Conservation (phyloP, 2,888 invertebrate genomes). For the Pristionchus maxplancki region DNA sequence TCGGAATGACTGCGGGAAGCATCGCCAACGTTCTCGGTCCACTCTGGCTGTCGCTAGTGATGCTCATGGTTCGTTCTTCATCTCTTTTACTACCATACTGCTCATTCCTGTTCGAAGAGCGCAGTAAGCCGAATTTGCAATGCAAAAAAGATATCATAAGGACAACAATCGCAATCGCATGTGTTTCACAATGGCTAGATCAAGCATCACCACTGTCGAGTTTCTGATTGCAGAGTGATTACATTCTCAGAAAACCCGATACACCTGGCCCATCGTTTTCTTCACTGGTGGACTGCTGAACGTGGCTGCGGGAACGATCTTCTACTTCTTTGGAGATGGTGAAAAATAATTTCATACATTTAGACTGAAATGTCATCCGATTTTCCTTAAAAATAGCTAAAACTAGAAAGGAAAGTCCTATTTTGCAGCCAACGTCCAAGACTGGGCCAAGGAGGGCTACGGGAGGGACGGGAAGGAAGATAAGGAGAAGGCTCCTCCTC, state of each 20-base stretch:
- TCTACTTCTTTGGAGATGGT: conserved; percentile 48
- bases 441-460: conserved; percentile 29
- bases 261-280: conserved; percentile 49
- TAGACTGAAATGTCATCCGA: not conserved
- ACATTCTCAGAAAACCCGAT: conserved; percentile 43
- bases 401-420: not conserved
- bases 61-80: conserved; percentile 39
- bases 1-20: conserved; percentile 50
- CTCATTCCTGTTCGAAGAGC: not conserved
- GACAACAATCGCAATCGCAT: too few species aligned
- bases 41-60: conserved; percentile 11
- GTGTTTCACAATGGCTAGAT: not conserved
- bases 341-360: too few species aligned
- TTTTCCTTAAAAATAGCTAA: not conserved
- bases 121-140: too few species aligned
- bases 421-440: conserved; percentile 23
- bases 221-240: not conserved
- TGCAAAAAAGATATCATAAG: not conserved
- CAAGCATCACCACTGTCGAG: not conserved
- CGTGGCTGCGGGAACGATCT: conserved; percentile 1
- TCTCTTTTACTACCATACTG: too few species aligned
- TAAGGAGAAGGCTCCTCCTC: not conserved
- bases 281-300: conserved; percentile 4
- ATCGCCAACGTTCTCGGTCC: conserved; percentile 47
- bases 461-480: too few species aligned